phyloP scores from a whole-genome alignment of 2,888 invertebrate genomes.

The Vandiemenella viatica region DNA sequence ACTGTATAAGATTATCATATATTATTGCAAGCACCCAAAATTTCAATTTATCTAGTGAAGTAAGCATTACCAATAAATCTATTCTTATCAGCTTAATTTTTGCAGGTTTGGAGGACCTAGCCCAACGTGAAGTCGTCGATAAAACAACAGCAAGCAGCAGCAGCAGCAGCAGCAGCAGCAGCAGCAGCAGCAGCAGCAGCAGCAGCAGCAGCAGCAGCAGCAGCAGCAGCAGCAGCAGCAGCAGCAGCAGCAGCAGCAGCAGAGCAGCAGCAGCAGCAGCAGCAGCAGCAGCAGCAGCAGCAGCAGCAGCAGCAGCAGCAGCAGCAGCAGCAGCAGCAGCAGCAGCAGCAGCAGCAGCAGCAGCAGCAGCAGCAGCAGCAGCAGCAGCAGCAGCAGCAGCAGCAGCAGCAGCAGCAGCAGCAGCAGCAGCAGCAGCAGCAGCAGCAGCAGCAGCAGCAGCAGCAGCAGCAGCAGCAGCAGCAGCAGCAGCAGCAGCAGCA shows the following conservation, averaged over 20 bases:
- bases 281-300: neutral
- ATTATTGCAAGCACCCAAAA: neutral
- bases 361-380: neutral
- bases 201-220: slow-evolving; percentile 1
- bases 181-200: neutral
- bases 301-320: neutral
- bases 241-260: neutral
- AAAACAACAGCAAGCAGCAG: neutral
- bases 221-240: neutral
- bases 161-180: neutral
- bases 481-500: neutral
- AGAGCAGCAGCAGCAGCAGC: no score
- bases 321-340: neutral
- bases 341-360: neutral
- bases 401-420: neutral
- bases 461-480: neutral
- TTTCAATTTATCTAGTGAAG: neutral
- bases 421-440: neutral
- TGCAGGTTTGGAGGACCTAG: no score
- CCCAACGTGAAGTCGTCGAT: neutral
- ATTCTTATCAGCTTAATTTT: no score
- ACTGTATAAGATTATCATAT: no score
- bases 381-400: neutral
- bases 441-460: neutral
- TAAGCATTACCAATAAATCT: no score